Percentiles rank a stretch among this genome's conserved stretches.
Evolutionary conservation across 2,797 vertebrate genomes (phyloP).

Genomic region (Pipistrellus pygmaeus): DNA sequence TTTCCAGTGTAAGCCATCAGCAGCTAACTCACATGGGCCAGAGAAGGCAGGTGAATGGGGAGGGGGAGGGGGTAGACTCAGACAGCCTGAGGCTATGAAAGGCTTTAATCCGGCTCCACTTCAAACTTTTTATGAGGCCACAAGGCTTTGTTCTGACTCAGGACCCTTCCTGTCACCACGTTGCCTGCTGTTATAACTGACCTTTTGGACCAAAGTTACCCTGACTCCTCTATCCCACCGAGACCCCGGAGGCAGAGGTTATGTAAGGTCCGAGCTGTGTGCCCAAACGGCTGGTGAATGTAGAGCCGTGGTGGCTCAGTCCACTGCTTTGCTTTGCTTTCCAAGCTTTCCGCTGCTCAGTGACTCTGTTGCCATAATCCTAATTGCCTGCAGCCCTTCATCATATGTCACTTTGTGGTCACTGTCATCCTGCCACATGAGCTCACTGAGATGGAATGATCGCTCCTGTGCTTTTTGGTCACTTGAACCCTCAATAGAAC

Average conservation of each 20-base stretch:
- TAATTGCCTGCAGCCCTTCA: not conserved
- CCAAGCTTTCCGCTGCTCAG: not conserved
- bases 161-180: not conserved
- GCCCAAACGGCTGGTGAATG: not conserved
- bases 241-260: not conserved
- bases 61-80: accelerated
- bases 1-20: not conserved
- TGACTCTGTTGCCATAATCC: not conserved
- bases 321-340: not conserved
- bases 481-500: not conserved
- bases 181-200: not conserved
- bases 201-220: not conserved
- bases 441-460: constrained; percentile 44
- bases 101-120: not conserved
- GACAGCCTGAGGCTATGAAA: not conserved
- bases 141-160: not conserved
- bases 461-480: constrained; percentile 26
- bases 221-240: not conserved
- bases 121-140: not conserved
- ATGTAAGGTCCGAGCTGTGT: not conserved
- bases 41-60: not conserved
- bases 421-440: not conserved
- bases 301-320: not conserved
- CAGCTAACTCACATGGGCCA: not conserved
- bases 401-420: not conserved